Base-by-base conservation (phyloP, 2,797 vertebrate genomes). In the Babyrousa celebensis region DNA sequence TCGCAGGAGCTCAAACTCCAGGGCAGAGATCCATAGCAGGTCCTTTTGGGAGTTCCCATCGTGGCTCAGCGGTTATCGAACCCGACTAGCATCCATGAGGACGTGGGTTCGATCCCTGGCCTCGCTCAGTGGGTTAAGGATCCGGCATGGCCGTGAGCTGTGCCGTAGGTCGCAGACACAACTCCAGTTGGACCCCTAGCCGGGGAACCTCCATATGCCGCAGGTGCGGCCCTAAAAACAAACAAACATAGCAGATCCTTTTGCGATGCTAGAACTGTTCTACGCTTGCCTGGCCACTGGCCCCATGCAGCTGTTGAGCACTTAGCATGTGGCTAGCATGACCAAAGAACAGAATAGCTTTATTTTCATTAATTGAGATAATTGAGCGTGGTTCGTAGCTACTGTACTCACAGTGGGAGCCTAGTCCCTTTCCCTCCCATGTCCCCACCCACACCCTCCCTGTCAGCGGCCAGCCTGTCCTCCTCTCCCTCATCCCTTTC, bases 281-380 rank as follows among this genome's bases (percentile, higher is more conserved):
- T 32, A 27, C 12, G 5, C 70, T 62, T 71, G 48, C 89, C 70
- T 67, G 43, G 27, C 70, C 32, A 65, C 68, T 43, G 18, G 72
- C 67, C 75, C 65, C 60, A 9, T 58, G 67, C 70, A 79, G n/a
- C 83, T 85, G 8, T 25, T 18, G 67, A 74, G 68, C 79, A 85
- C 67, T 80, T 85, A 84, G 88, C 79, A 48, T 62, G 82, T 80
- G 65, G 58, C 71, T 71, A 63, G 27, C 62, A 23, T 17, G 16
- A 79, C 85, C 85, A 62, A 88, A 58, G 71, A 56, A 62, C 60
- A 5, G 84, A 78, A 36, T 93, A 25, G 10, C 79, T 84, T 89
- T 56, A 82, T 40, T 71, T 89, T 86, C 17, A 74, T 88, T 78
- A 48, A 84, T 78, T 80, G 80, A 80, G 54, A 72, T 40, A 74